Base-by-base conservation (phyloP, 2,888 invertebrate genomes). In the Andrena marginata region DNA sequence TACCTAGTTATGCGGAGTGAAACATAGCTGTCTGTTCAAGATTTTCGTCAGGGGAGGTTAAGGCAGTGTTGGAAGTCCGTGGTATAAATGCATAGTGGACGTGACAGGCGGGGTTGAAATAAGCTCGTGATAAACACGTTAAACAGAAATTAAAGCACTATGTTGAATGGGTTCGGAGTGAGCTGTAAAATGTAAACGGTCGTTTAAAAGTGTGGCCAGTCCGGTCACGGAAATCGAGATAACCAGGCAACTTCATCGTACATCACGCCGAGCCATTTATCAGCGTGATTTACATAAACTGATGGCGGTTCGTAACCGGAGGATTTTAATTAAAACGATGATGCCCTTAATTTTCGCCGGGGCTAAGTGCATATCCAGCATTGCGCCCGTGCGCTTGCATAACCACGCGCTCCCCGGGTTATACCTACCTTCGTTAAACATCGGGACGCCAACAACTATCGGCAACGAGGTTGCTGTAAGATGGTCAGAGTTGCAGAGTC, bases 301-400 rank as follows among this genome's bases (percentile, higher is more conserved):
- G 85, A 85, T 78, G 82, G 82, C 67, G 82, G 71, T 69, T 68
- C 64, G 76, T 70, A 71, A 71, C 76, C 77, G 71, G 77, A 77
- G 76, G 86, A 63, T 87, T 87, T 85, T 87, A 87, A 87, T 87
- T 87, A 87, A 87, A 85, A 87, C 82, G 80, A 85, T 82, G 87
- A 82, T 71, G 87, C 85, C 80, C 80, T 85, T 87, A 82, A 87
- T 87, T 87, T 56, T 82, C 82, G 62, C 62, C 62, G 29, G 64
- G 54, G 56, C 74, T 60, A 74, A 35, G 35, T 62, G 80, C 64
- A 67, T 73, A 77, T 78, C 77, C 71, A 35, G 67, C 35, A 3
- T 33, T 56, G 59, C 60, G 72, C 59, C 63, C 85, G 74, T 67
- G 74, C 23, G 74, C 63, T 65, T 71, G 80, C 75, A 75, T 71